Conservation (phyloP, 2,888 invertebrate genomes). For the Osedax fenrisi region DNA sequence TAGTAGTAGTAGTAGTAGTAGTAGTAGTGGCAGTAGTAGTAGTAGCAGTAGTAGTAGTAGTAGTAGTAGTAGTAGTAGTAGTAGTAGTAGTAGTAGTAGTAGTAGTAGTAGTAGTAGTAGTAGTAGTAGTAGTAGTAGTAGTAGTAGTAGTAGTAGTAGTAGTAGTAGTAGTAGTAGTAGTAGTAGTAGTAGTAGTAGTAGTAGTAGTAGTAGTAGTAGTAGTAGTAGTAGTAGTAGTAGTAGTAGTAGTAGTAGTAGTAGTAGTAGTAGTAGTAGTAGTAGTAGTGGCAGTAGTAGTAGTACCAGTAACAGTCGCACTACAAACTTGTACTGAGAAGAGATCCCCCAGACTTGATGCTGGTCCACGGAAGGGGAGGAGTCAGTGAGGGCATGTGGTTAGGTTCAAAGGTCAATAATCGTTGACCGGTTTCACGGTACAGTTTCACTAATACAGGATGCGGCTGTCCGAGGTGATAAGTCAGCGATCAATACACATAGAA, state of each 20-base stretch:
- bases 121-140: constrained; percentile 9
- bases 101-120: constrained; percentile 4
- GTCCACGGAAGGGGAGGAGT: constrained; percentile 80
- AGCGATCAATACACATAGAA: too few relatives aligned
- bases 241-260: neutral
- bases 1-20: constrained; percentile 30
- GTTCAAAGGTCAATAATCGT: constrained; percentile 63
- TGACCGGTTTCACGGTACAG: constrained; percentile 62
- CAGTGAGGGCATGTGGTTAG: constrained; percentile 62
- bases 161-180: constrained; percentile 6
- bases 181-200: neutral
- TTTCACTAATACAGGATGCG: constrained; percentile 66
- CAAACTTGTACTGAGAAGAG: constrained; percentile 61
- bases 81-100: neutral
- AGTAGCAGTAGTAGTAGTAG: neutral
- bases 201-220: constrained; percentile 8
- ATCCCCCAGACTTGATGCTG: constrained; percentile 62
- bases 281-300: constrained; percentile 16
- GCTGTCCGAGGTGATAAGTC: constrained; percentile 55
- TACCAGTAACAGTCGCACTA: constrained; percentile 27
- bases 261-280: constrained; percentile 4
- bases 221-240: constrained; percentile 6
- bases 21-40: neutral
- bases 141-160: neutral
- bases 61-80: constrained; percentile 4